These are phyloP conservation scores for Diphyllodes magnificus DNA, from an alignment of 2,113 vertebrate genomes.

Conservation along the genomic window DNA sequence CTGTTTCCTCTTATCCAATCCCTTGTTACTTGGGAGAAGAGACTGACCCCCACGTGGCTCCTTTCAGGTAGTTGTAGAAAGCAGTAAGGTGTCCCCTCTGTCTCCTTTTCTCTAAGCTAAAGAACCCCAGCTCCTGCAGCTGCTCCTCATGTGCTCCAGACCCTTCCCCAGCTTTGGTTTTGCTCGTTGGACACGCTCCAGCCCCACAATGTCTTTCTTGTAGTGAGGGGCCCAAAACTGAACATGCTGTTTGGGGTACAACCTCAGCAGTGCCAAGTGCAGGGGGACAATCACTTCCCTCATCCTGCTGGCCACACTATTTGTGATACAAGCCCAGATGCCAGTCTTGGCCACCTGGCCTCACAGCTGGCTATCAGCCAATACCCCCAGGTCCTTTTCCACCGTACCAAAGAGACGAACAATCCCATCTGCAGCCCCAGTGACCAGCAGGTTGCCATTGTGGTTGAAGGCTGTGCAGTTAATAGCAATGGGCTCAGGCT, in stretches of 20 bases:
- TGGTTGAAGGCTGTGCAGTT: conserved; percentile 98
- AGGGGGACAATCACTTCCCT: not conserved
- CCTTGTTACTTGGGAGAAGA: not conserved
- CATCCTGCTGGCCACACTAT: not conserved
- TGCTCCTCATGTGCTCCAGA: not conserved
- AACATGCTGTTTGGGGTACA: not conserved
- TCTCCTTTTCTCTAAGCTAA: not conserved
- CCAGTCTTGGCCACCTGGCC: not conserved
- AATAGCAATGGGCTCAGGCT: conserved; percentile 89
- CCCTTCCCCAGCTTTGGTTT: not conserved
- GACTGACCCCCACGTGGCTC: not conserved
- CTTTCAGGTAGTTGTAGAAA: not conserved
- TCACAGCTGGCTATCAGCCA: not conserved
- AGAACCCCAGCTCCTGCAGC: not conserved
- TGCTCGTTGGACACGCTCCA: not conserved
- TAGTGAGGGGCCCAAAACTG: not conserved
- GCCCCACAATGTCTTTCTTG: not conserved
- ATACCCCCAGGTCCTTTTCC: not conserved
- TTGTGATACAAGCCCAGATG: not conserved
- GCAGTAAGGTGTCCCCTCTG: not conserved
- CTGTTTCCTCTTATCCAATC: not conserved
- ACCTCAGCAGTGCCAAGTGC: not conserved
- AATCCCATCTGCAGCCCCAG: conserved; percentile 89
- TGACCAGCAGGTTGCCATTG: conserved; percentile 95
- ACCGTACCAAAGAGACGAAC: conserved; percentile 89